Evolutionary conservation across 2,797 vertebrate species (phyloP), one percentile per base, ranked within the genome.

Genomic region (Lagodon rhomboides): DNA sequence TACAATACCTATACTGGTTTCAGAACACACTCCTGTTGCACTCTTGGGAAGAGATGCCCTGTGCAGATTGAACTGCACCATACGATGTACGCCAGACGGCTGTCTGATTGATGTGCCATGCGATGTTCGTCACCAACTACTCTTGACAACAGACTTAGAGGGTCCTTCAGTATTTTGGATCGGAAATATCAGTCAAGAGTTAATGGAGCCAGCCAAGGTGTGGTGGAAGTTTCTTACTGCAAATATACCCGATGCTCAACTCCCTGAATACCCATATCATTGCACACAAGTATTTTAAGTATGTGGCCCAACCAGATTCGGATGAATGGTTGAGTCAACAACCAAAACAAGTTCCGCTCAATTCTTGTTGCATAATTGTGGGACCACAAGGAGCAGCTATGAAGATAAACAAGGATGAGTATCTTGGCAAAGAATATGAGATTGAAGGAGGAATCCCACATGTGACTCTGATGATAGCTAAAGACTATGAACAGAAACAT

Each of bases 1-100:
- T 27, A 41, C 3, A n/a, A 71, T 59, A 58, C 59, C 75, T 2
- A 38, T 70, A 56, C 4, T 77, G n/a, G 67, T 71, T 0, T 70
- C 60, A 58, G 30, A 67, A 54, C 47, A 54, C 1, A 54, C 50
- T 0, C 65, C 50, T 2, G 43, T 60, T 23, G 38, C 47, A 25
- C n/a, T 65, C 2, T 9, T 78, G 17, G 68, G 75, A 25, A 70
- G 43, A 65, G 67, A 77, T 64, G 54, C 56, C 1, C 22, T 61
- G 30, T 68, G 56, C 5, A 53, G 49, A 54, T 34, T 69, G 4
- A 68, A 61, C 0, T 75, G 73, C 4, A 67, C 22, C 22, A 79
- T 79, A 49, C 23, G 10, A 3, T 79, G 68, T 11, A 65, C 59
- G 3, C 75, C 76, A 2, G 46, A 67, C 12, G 43, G 63, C 12